Conservation (phyloP, 2,113 vertebrate species). For the Albula goreensis region DNA sequence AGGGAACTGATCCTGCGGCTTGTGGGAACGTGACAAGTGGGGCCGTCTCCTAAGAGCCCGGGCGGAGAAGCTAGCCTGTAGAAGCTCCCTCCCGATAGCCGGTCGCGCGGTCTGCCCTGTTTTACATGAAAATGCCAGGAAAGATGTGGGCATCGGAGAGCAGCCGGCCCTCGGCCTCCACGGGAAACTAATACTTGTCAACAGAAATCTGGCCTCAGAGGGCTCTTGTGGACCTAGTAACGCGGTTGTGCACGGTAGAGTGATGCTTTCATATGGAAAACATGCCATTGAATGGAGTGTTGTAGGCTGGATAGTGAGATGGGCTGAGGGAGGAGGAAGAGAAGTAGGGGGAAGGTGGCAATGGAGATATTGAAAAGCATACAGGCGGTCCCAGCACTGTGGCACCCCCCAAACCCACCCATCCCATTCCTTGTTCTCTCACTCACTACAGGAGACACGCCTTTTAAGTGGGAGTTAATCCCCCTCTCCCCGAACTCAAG, state of each 20-base stretch:
- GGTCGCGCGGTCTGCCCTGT: not conserved
- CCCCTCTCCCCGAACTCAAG: not conserved
- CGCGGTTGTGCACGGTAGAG: not conserved
- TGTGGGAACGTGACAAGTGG: constrained; percentile 30
- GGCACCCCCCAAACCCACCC: not conserved
- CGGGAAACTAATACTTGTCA: constrained; percentile 26
- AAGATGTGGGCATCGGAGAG: constrained; percentile 13
- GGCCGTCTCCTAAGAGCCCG: constrained; percentile 3
- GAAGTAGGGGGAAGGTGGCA: not conserved
- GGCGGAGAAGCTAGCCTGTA: not conserved
- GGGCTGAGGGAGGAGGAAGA: not conserved
- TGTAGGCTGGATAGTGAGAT: not conserved
- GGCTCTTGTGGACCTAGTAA: not conserved
- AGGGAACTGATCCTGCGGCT: constrained; percentile 34
- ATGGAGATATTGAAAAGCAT: constrained; percentile 15
- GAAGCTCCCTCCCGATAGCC: not conserved
- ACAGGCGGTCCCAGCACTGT: not conserved
- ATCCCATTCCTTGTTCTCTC: not conserved
- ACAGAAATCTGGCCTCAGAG: not conserved
- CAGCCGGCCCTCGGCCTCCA: constrained; percentile 24
- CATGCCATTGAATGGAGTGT: not conserved
- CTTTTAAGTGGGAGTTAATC: constrained; percentile 20
- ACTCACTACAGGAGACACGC: constrained; percentile 19
- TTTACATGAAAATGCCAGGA: constrained; percentile 41
- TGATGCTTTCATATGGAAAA: constrained; percentile 19